Percentiles rank a stretch among this genome's conserved stretches.
Evolutionary conservation across 1,140 invertebrate genomes (phyloP).

Genomic region (Spodoptera frugiperda): DNA sequence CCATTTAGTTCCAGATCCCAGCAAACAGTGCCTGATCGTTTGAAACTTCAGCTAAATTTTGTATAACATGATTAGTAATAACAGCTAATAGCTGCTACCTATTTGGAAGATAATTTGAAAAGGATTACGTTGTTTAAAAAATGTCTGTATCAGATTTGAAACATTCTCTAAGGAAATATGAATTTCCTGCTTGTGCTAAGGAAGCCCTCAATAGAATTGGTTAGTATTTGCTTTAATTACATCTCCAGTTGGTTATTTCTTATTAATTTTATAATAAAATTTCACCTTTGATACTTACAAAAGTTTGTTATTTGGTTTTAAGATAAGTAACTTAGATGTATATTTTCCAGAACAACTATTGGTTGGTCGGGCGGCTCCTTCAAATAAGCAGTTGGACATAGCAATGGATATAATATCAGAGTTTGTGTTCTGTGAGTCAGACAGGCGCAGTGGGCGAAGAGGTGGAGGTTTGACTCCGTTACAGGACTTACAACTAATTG

Average conservation of each 20-base stretch:
- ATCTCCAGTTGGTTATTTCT: too few relatives aligned
- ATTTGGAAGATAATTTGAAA: background rate
- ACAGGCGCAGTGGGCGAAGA: constrained; percentile 88
- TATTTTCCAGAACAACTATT: constrained; percentile 80
- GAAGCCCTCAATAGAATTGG: constrained; percentile 81
- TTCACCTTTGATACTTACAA: too few relatives aligned
- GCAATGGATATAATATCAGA: constrained; percentile 93
- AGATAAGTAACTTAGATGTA: background rate
- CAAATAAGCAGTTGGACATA: constrained; percentile 82
- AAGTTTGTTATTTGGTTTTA: too few relatives aligned
- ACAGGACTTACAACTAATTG: constrained; percentile 91
- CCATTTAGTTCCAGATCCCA: too few relatives aligned
- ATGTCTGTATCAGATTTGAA: constrained; percentile 82
- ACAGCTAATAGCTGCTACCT: too few relatives aligned
- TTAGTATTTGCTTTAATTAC: too few relatives aligned
- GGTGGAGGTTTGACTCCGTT: constrained; percentile 87
- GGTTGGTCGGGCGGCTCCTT: constrained; percentile 75
- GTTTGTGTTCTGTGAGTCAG: constrained; percentile 93
- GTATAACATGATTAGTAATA: too few relatives aligned
- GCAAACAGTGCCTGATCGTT: too few relatives aligned
- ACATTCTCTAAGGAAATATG: constrained; percentile 79
- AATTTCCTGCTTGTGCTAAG: constrained; percentile 80
- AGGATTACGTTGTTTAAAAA: constrained; percentile 24
- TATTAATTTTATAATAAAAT: too few relatives aligned
- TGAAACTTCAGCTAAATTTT: too few relatives aligned